Evolutionary conservation across 2,888 invertebrate genomes (phyloP), one percentile per base, ranked within the genome.

Genomic region (Parochlus steinenii): DNA sequence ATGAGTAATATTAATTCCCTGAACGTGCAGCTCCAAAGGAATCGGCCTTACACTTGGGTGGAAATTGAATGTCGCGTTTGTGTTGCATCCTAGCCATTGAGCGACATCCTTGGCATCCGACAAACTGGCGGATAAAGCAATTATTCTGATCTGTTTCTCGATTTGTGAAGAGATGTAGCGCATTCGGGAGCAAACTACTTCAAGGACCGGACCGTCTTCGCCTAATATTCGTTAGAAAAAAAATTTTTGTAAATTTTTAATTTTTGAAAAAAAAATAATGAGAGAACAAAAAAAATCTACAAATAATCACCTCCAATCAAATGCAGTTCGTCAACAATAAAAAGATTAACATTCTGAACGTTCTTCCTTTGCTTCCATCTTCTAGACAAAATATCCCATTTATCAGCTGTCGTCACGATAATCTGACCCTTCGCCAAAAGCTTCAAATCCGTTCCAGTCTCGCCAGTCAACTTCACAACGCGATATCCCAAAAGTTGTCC

Each of bases 351-450:
- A 50, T 89, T 93, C 51, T 97, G 97, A 0, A 99, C 95, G 54
- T 93, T 92, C 60, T 97, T 97, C 20, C 98, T 70, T 50, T 98
- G 97, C 49, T 98, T 98, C 98, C 98, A 99, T 42, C 98, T 69
- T 37, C 98, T 68, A 0, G 98, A 98, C 3, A 98, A 64, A 4
- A 98, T 89, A 54, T 99, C 98, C 98, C 98, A 99, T 48, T 93
- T 92, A 51, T 97, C 95, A 0, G 95, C 93, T 0, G 95, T 97
- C 4, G 89, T 83, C 41, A 99, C 76, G 27, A 98, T 82, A n/a
- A 98, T 75, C 56, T 97, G 89, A 1, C 90, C 92, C 54, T 90
- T 85, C 24, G 83, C 83, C 14, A 95, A 59, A 1, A 85, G 56
- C 53, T 98, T 98, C 47, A 97, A 70, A 61, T 99, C 98, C 0